Percentiles rank a stretch among this genome's conserved stretches.
These are phyloP conservation scores for Drosophila buzzatii DNA, from an alignment of 2,888 invertebrate genomes.

Conservation along the genomic window DNA sequence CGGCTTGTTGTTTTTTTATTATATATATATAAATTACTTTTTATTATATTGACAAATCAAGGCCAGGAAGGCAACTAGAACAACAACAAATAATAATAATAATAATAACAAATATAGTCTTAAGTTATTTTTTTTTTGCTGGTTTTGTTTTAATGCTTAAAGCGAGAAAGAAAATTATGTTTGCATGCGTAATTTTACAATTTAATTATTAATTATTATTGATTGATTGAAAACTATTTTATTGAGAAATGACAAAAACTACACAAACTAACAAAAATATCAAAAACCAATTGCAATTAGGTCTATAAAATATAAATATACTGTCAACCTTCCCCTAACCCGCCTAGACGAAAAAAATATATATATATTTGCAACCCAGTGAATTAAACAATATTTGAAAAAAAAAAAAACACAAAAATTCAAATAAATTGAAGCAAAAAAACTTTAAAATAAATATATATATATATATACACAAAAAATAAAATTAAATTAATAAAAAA, in stretches of 20 bases:
- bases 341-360: slow-evolving; percentile 9
- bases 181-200: slow-evolving; percentile 45
- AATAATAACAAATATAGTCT: slow-evolving; percentile 25
- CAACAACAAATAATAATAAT: slow-evolving; percentile 18
- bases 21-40: slow-evolving; percentile 20
- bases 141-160: slow-evolving; percentile 8
- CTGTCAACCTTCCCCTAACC: slow-evolving; percentile 39
- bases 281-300: slow-evolving; percentile 48
- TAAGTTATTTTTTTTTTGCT: slow-evolving; percentile 27
- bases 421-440: slow-evolving; percentile 31
- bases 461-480: neutral
- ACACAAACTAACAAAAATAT: slow-evolving; percentile 20
- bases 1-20: slow-evolving; percentile 26
- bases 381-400: slow-evolving; percentile 49
- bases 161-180: slow-evolving; percentile 37
- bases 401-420: slow-evolving; percentile 14
- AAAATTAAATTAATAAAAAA: neutral
- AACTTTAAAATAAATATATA: neutral
- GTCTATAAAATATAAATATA: slow-evolving; percentile 20
- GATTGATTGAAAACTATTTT: slow-evolving; percentile 33
- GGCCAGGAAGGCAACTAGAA: slow-evolving; percentile 57
- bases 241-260: slow-evolving; percentile 42
- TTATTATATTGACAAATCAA: slow-evolving; percentile 57
- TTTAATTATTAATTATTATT: slow-evolving; percentile 5
- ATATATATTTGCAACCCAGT: slow-evolving; percentile 45